Base-by-base conservation (phyloP, 2,797 vertebrate genomes). In the Oreonectes daqikongensis region DNA sequence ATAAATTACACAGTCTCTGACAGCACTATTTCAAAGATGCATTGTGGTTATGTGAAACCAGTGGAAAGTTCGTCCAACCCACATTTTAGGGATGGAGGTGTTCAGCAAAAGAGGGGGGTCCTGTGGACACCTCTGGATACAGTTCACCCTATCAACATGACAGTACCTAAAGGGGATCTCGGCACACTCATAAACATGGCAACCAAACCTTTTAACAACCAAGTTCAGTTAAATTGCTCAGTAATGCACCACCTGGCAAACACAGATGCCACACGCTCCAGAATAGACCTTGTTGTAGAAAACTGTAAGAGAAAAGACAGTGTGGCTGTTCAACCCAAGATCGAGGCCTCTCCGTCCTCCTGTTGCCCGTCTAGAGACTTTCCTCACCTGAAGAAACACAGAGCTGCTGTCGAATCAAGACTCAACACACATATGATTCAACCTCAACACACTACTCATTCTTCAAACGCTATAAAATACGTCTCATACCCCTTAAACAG, bases 381-480 rank as follows among this genome's bases (percentile, higher is more conserved):
- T n/a, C 89, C 98, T 85, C 97, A 98, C 87, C 93, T 96, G 79
- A 99, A 99, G 89, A 99, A 99, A 94, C 97, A 98, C 93, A 98
- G 98, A 91, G 97, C 96, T 61, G 95, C 95, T 50, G 95, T 95
- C 86, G 95, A 97, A 42, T 95, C 94, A 82, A 95, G 92, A 89
- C 75, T 69, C 42, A 67, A 79, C 55, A 66, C 32, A 2, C 77
- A 75, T 53, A 44, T 55, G n/a, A 38, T 81, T 38, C 80, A 83
- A 35, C 65, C 66, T 4, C 50, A 74, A 57, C 61, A 83, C 75
- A 72, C 81, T 76, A 79, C 53, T 2, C 67, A 79, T 61, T 44
- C 15, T 18, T 72, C 30, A 46, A 77, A 82, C 1, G 0, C 73
- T 53, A 78, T 69, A 9, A 79, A 78, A 35, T 42, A 69, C 53